A percentile compares a stretch with the other conserved stretches of the same genome.
These are phyloP conservation scores for Schizopygopsis pylzovi DNA, from an alignment of 2,797 vertebrate genomes.

Conservation along the genomic window DNA sequence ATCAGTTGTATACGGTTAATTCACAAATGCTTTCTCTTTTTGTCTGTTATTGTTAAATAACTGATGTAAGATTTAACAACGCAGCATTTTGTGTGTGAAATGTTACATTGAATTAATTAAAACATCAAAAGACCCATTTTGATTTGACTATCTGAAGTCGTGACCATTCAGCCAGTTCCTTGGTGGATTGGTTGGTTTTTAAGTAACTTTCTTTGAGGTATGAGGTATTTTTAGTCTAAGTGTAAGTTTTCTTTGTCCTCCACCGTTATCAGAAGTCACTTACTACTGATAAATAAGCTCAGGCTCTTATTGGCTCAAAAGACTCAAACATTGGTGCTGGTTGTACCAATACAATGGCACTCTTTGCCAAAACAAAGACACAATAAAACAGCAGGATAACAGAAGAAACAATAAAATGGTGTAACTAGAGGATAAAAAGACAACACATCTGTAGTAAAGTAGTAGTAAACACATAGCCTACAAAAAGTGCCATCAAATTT, in stretches of 20 bases:
- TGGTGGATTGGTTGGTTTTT: neutral
- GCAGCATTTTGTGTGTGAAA: neutral
- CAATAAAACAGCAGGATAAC: neutral
- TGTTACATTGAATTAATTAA: neutral
- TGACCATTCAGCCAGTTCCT: neutral
- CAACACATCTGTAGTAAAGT: neutral
- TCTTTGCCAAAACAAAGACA: constrained; percentile 2
- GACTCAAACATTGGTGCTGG: neutral
- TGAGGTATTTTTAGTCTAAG: neutral
- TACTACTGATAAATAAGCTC: neutral
- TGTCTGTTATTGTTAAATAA: neutral
- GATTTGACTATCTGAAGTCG: neutral
- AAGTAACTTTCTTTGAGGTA: neutral
- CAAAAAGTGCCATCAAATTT: neutral
- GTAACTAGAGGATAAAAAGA: neutral
- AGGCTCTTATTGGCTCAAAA: constrained; percentile 7
- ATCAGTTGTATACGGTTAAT: neutral
- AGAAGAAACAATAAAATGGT: neutral
- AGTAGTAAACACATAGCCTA: neutral
- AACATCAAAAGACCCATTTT: neutral
- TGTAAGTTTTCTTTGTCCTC: neutral
- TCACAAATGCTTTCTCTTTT: neutral
- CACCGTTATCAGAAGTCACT: neutral
- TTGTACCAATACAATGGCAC: neutral
- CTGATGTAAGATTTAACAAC: neutral